A percentile compares a stretch with the other conserved stretches of the same genome.
These are phyloP conservation scores for Brachyrhaphis roseni DNA, from an alignment of 2,797 vertebrate genomes.

Conservation along the genomic window DNA sequence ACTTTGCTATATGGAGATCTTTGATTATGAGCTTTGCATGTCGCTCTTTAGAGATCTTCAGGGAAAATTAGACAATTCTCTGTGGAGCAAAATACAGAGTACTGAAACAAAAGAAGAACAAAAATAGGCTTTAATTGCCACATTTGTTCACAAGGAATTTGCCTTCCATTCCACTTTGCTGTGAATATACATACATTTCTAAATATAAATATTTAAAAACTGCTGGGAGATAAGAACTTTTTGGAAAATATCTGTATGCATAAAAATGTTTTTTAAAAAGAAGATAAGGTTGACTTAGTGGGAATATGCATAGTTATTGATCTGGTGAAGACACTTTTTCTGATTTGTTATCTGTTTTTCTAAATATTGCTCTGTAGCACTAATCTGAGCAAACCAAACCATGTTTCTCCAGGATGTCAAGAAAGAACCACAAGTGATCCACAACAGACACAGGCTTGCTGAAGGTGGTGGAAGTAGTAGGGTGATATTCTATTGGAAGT, in stretches of 20 bases:
- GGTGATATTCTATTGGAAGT: neutral
- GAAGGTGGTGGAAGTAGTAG: neutral
- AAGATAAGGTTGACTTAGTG: neutral
- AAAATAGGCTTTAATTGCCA: neutral
- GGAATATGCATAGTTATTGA: neutral
- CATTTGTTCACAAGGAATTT: neutral
- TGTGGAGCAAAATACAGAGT: conserved; percentile 18
- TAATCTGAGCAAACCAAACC: neutral
- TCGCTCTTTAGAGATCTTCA: conserved; percentile 33
- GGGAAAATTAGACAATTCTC: conserved; percentile 40
- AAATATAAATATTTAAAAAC: neutral
- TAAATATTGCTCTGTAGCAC: neutral
- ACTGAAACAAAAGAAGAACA: neutral
- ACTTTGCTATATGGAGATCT: conserved; percentile 16
- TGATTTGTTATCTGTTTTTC: neutral
- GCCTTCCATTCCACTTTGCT: neutral
- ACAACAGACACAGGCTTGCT: neutral
- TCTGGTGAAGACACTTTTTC: neutral
- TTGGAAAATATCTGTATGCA: neutral
- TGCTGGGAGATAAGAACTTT: neutral
- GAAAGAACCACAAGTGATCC: neutral
- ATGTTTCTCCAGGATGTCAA: neutral
- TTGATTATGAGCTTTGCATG: conserved; percentile 36
- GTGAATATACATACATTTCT: neutral
- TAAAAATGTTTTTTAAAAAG: neutral